Evolutionary conservation across 2,888 invertebrate genomes (phyloP).

Genomic region (Conomelus anceps): DNA sequence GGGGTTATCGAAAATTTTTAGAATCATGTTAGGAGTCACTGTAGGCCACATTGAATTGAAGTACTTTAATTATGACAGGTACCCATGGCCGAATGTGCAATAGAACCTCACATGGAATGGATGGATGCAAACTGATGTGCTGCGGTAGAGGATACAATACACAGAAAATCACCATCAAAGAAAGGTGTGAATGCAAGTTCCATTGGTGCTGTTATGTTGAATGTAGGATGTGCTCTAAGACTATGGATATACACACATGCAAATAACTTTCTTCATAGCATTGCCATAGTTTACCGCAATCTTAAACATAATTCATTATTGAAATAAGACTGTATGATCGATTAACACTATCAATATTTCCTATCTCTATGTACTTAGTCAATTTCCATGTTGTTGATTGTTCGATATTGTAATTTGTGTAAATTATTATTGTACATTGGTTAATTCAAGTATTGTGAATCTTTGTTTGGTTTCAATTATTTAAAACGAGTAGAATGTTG

Average conservation of each 20-base stretch:
- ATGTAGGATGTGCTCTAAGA: constrained; percentile 78
- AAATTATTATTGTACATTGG: not conserved
- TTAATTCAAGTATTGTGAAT: not conserved
- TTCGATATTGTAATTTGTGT: not conserved
- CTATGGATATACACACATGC: constrained; percentile 76
- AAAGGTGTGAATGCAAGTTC: constrained; percentile 88
- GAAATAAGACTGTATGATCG: not conserved
- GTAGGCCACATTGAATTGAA: not conserved
- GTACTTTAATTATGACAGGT: constrained; percentile 43
- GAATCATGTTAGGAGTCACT: not conserved
- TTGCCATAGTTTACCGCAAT: not conserved
- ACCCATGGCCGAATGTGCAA: constrained; percentile 66
- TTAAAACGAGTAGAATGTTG: not conserved
- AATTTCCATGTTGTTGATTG: not conserved
- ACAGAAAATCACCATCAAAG: constrained; percentile 63
- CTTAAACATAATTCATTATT: not conserved
- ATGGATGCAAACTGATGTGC: constrained; percentile 68
- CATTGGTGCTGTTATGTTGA: constrained; percentile 95
- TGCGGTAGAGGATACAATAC: constrained; percentile 92
- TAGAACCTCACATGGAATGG: constrained; percentile 55
- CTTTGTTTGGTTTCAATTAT: not conserved
- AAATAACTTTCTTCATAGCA: constrained; percentile 53
- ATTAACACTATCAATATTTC: not conserved
- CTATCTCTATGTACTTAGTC: not conserved
- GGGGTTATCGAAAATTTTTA: not conserved